Conservation (phyloP, 1,140 invertebrate genomes). For the Spodoptera frugiperda region DNA sequence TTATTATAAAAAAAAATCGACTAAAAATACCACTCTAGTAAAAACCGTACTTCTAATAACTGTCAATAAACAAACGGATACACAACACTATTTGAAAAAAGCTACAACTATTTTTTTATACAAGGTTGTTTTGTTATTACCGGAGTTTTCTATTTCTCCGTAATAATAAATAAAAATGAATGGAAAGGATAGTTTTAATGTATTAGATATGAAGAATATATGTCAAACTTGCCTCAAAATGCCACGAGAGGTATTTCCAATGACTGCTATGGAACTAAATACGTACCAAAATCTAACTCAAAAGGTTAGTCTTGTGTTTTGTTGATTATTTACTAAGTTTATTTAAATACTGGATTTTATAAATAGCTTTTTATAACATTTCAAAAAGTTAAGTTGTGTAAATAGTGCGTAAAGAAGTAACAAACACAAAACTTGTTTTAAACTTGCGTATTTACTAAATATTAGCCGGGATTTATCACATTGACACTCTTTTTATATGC, state of each 20-base stretch:
- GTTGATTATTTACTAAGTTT: conserved; percentile 15
- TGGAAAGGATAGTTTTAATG: conserved; percentile 43
- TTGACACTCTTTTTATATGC: too few relatives aligned
- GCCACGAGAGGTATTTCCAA: conserved; percentile 50
- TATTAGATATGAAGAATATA: conserved; percentile 30
- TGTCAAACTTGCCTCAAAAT: conserved; percentile 59
- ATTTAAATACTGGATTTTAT: conserved; percentile 14
- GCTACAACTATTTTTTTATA: too few relatives aligned
- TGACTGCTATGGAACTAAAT: conserved; percentile 56
- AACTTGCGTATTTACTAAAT: too few relatives aligned
- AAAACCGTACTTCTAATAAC: too few relatives aligned
- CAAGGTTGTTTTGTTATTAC: conserved; percentile 32
- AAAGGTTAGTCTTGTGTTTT: conserved; percentile 41
- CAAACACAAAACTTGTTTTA: too few relatives aligned
- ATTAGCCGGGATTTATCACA: too few relatives aligned
- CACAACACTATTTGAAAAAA: conserved; percentile 12
- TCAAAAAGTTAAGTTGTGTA: too few relatives aligned
- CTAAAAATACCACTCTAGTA: too few relatives aligned
- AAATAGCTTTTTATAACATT: too few relatives aligned
- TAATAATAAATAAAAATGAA: conserved; percentile 38
- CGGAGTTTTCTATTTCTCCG: neutral
- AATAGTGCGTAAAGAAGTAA: too few relatives aligned
- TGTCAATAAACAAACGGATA: too few relatives aligned
- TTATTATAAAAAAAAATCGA: too few relatives aligned
- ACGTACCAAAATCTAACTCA: conserved; percentile 48